Percentiles rank a stretch among this genome's conserved stretches.
phyloP scores from a whole-genome alignment of 2,113 vertebrate genomes.

The Irena cyanogastra region DNA sequence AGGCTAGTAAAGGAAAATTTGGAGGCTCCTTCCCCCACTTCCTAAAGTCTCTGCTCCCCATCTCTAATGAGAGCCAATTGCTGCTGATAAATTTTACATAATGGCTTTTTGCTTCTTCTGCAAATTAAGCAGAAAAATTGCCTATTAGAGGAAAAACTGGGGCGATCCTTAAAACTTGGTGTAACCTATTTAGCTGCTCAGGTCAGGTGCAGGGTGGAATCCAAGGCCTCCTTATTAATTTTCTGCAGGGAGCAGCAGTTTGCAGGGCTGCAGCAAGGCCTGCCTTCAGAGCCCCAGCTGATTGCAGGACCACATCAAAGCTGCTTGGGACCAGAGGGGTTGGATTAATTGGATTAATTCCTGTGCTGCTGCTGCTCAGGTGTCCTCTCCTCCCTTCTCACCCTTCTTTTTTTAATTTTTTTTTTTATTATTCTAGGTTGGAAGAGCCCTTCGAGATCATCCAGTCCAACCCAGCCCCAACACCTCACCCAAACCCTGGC shows the following conservation, averaged over 20 bases:
- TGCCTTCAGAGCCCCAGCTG: neutral
- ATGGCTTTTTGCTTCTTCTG: constrained; percentile 61
- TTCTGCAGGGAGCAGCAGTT: constrained; percentile 60
- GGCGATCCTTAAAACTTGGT: constrained; percentile 35
- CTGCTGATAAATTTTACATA: constrained; percentile 54
- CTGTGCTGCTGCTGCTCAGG: neutral
- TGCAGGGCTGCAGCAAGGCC: neutral
- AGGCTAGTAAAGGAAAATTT: neutral
- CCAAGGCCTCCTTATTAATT: constrained; percentile 10
- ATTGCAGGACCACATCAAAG: neutral
- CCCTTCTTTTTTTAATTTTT: too few relatives aligned
- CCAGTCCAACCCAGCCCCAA: too few relatives aligned
- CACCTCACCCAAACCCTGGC: too few relatives aligned
- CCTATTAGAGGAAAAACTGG: constrained; percentile 57
- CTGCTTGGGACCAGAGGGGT: neutral
- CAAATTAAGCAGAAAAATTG: constrained; percentile 67
- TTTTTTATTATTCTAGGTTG: too few relatives aligned
- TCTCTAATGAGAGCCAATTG: constrained; percentile 56
- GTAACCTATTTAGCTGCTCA: constrained; percentile 48
- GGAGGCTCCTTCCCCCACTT: neutral
- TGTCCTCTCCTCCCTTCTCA: neutral
- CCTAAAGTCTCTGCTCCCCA: neutral
- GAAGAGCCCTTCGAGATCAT: too few relatives aligned
- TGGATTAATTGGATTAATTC: neutral
- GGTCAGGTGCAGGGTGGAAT: constrained; percentile 6